A percentile compares a stretch with the other conserved stretches of the same genome.
phyloP scores from a whole-genome alignment of 2,888 invertebrate species.

The Phragmatobia fuliginosa region DNA sequence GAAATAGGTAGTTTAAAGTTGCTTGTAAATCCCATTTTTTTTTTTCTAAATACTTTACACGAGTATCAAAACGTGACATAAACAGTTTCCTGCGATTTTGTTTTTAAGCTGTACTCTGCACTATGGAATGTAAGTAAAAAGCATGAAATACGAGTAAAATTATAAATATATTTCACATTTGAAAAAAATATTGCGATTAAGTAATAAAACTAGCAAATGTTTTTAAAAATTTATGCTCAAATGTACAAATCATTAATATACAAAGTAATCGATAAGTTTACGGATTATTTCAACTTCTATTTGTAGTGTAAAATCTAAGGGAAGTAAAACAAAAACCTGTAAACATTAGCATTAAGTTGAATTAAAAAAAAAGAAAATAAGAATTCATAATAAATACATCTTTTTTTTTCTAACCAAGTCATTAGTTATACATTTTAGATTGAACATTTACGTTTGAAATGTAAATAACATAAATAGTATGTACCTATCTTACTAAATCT shows the following conservation, averaged over 20 bases:
- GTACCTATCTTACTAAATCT: not conserved
- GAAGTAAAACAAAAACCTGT: not conserved
- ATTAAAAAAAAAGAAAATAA: not conserved
- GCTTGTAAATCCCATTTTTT: too few species aligned
- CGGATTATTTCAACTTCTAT: not conserved
- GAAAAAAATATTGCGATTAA: too few species aligned
- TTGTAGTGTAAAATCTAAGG: not conserved
- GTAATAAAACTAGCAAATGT: not conserved
- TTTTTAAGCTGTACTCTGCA: not conserved
- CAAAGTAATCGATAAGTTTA: not conserved
- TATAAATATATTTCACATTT: not conserved
- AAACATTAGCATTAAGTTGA: not conserved
- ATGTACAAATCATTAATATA: not conserved
- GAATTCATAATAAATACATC: not conserved
- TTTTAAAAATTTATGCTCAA: not conserved
- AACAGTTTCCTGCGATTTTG: too few species aligned
- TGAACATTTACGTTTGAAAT: not conserved
- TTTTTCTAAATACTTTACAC: not conserved
- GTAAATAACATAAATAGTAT: not conserved
- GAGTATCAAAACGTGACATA: not conserved
- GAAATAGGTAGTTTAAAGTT: too few species aligned
- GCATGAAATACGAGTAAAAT: not conserved
- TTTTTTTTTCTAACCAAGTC: not conserved
- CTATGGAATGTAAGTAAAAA: not conserved
- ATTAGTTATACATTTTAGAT: not conserved